Conservation (phyloP, 1,140 invertebrate species). For the Pantala flavescens region DNA sequence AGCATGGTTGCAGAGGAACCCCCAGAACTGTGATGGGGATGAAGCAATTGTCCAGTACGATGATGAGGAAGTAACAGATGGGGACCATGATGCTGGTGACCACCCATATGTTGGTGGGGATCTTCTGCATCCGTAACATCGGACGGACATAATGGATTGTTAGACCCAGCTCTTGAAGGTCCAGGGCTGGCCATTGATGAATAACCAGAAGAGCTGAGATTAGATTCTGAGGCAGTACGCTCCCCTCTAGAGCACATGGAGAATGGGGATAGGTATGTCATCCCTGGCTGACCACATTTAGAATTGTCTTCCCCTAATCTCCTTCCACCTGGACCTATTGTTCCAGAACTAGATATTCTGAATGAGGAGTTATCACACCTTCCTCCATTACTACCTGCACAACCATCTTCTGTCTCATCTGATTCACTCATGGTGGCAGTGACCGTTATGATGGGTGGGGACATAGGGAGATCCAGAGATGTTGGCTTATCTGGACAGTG, state of each 20-base stretch:
- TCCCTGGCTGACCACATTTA: constrained; percentile 33
- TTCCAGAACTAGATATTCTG: neutral
- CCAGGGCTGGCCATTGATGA: constrained; percentile 70
- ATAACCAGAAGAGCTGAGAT: constrained; percentile 70
- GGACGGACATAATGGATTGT: constrained; percentile 58
- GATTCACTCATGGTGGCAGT: constrained; percentile 60
- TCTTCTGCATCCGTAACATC: constrained; percentile 48
- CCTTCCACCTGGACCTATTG: neutral
- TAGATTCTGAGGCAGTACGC: constrained; percentile 63
- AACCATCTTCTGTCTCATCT: constrained; percentile 53
- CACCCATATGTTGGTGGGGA: constrained; percentile 31
- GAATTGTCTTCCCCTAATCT: neutral
- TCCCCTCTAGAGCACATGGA: constrained; percentile 55
- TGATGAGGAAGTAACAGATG: constrained; percentile 41
- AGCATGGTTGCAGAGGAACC: constrained; percentile 26
- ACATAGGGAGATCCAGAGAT: constrained; percentile 51
- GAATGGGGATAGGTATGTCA: constrained; percentile 65
- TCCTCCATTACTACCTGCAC: constrained; percentile 20
- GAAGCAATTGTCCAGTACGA: constrained; percentile 23
- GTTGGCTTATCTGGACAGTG: constrained; percentile 46
- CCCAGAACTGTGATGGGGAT: constrained; percentile 3
- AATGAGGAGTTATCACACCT: neutral
- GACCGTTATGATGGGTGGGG: constrained; percentile 60
- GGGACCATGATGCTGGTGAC: constrained; percentile 31
- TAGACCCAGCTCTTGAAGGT: constrained; percentile 62